These are phyloP conservation scores for Tichodroma muraria DNA, from an alignment of 2,113 vertebrate genomes.

Conservation along the genomic window DNA sequence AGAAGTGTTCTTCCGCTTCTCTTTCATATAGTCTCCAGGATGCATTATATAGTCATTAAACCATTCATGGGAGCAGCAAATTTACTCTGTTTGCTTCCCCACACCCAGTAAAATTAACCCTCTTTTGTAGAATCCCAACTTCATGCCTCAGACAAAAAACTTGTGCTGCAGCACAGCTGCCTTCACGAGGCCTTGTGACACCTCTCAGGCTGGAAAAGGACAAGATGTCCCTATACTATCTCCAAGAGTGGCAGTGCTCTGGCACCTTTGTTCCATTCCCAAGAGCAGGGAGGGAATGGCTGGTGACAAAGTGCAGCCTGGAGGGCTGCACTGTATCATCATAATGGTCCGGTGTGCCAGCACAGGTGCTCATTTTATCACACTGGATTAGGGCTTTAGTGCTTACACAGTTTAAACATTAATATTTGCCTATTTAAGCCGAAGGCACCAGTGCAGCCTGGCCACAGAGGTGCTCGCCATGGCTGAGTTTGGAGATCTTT, in stretches of 20 bases:
- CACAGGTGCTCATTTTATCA: not conserved
- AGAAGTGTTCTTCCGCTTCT: not conserved
- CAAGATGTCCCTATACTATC: accelerated
- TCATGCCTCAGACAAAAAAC: not conserved
- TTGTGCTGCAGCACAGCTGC: not conserved
- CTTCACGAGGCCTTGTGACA: not conserved
- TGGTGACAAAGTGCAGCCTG: conserved; percentile 21
- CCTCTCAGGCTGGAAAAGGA: not conserved
- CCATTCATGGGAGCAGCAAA: not conserved
- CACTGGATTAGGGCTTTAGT: not conserved
- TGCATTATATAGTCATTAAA: not conserved
- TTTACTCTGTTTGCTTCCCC: not conserved
- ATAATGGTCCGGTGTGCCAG: not conserved
- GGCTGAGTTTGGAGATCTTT: conserved; percentile 55
- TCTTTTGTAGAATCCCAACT: not conserved
- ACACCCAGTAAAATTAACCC: not conserved
- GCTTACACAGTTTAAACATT: conserved; percentile 34
- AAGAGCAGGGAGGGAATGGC: not conserved
- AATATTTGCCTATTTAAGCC: conserved; percentile 10
- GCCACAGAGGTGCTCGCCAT: not conserved
- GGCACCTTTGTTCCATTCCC: not conserved
- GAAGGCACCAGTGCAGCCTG: not conserved
- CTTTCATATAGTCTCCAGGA: not conserved
- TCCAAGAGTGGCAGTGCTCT: not conserved
- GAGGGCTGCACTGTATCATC: not conserved